Percentiles rank a stretch among this genome's conserved stretches.
These are phyloP conservation scores for Plagodis dolabraria DNA, from an alignment of 2,888 invertebrate species.

Conservation along the genomic window DNA sequence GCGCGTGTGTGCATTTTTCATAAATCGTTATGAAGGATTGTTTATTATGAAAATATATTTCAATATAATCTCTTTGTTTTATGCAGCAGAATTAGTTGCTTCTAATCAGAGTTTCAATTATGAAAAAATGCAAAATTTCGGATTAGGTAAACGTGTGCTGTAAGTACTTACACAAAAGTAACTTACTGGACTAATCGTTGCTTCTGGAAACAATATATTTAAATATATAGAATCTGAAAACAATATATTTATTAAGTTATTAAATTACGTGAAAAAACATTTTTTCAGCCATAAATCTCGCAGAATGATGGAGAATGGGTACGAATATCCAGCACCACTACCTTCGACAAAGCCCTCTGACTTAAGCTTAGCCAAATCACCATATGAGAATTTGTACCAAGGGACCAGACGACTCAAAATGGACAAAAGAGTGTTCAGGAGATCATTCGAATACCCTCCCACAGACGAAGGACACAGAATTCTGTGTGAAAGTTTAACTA, in stretches of 20 bases:
- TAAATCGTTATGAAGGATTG: conserved; percentile 45
- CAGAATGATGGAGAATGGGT: conserved; percentile 11
- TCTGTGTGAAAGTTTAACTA: conserved; percentile 51
- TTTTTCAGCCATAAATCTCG: conserved; percentile 38
- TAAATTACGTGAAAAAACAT: no score
- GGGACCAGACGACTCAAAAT: conserved; percentile 44
- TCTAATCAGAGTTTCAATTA: conserved; percentile 51
- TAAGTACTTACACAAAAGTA: conserved; percentile 39
- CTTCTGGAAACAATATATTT: no score
- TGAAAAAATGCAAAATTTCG: conserved; percentile 52
- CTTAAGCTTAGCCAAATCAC: conserved; percentile 12
- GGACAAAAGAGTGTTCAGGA: conserved; percentile 55
- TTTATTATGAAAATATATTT: conserved; percentile 50
- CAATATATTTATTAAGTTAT: no score
- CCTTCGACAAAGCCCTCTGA: conserved; percentile 29
- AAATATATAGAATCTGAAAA: no score
- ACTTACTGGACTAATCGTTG: no score
- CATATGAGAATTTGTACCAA: conserved; percentile 59
- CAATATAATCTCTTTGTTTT: conserved; percentile 41
- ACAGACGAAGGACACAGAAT: conserved; percentile 50
- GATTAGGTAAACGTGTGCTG: conserved; percentile 50
- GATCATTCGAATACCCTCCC: conserved; percentile 50
- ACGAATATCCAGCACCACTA: conserved; percentile 52
- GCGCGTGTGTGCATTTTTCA: conserved; percentile 39
- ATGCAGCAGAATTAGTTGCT: conserved; percentile 32